phyloP scores from a whole-genome alignment of 30 jellyfish, hydroid and myxozoan genomes.

The Hydractinia symbiolongicarpus region DNA sequence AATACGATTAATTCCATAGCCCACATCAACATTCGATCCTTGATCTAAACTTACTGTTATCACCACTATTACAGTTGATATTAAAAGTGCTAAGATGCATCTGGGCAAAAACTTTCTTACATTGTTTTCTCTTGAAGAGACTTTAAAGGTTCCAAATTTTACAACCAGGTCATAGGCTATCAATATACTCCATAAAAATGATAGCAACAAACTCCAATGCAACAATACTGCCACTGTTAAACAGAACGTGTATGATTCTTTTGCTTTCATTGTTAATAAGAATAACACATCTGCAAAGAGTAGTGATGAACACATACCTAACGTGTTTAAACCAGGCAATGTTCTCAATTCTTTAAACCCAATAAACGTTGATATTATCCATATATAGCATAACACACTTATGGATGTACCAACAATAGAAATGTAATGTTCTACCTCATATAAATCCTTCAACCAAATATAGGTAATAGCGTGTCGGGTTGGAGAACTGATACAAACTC shows the following conservation, averaged over 20 bases:
- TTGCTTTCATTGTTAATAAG: background rate
- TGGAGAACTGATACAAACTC: background rate
- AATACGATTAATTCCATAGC: background rate
- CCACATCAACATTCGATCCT: background rate
- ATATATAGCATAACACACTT: conserved; percentile 5
- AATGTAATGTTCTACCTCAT: background rate
- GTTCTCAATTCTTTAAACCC: conserved; percentile 5
- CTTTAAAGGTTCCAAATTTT: background rate
- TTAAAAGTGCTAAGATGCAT: background rate
- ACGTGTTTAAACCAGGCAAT: background rate
- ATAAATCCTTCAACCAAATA: background rate
- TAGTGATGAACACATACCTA: background rate
- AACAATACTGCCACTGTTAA: background rate
- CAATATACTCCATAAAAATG: conserved; percentile 5
- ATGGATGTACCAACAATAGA: conserved; percentile 5
- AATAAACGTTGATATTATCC: background rate
- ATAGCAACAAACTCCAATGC: conserved; percentile 13
- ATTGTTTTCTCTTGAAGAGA: background rate
- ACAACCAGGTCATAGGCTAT: conserved; percentile 2
- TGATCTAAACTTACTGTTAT: background rate
- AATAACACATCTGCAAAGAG: conserved; percentile 10
- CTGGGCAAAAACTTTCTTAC: background rate
- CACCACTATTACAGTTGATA: background rate
- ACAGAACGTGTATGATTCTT: background rate
- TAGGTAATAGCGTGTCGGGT: background rate